These are phyloP conservation scores for Cheilosia soror DNA, from an alignment of 2,888 invertebrate genomes.

Conservation along the genomic window DNA sequence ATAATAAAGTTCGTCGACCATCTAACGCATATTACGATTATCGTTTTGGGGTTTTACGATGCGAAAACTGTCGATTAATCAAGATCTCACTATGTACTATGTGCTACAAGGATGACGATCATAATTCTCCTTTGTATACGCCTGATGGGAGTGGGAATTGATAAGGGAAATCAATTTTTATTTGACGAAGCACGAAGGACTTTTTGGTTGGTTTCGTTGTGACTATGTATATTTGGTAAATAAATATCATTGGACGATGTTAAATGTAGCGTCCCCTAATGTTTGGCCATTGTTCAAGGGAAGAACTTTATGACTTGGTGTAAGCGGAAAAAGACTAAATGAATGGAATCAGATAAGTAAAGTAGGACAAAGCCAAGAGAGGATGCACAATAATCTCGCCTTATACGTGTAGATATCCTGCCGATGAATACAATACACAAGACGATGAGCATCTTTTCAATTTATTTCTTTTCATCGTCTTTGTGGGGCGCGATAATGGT, in stretches of 20 bases:
- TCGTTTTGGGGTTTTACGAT: slow-evolving; percentile 46
- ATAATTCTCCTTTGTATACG: slow-evolving; percentile 29
- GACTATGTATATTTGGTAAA: slow-evolving; percentile 40
- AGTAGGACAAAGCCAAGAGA: slow-evolving; percentile 58
- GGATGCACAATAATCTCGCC: slow-evolving; percentile 20
- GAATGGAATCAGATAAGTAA: slow-evolving; percentile 65
- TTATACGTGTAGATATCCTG: neutral
- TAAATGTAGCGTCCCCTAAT: slow-evolving; percentile 49
- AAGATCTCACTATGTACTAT: slow-evolving; percentile 40
- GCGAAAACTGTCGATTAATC: slow-evolving; percentile 63
- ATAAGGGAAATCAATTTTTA: slow-evolving; percentile 39
- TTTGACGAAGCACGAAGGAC: slow-evolving; percentile 34
- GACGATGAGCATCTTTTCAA: slow-evolving; percentile 39
- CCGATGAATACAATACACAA: slow-evolving; percentile 16
- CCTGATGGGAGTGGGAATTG: neutral
- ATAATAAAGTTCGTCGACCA: slow-evolving; percentile 35
- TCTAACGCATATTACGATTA: slow-evolving; percentile 43
- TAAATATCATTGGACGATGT: slow-evolving; percentile 46
- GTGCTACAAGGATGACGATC: slow-evolving; percentile 1
- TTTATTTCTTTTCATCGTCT: slow-evolving; percentile 46
- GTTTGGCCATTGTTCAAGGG: slow-evolving; percentile 20
- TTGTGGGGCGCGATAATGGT: slow-evolving; percentile 62
- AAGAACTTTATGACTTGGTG: slow-evolving; percentile 38
- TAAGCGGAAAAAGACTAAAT: slow-evolving; percentile 56
- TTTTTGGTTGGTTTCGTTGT: slow-evolving; percentile 3